phyloP scores from a whole-genome alignment of 1,140 invertebrate genomes.

The Habropoda laboriosa region DNA sequence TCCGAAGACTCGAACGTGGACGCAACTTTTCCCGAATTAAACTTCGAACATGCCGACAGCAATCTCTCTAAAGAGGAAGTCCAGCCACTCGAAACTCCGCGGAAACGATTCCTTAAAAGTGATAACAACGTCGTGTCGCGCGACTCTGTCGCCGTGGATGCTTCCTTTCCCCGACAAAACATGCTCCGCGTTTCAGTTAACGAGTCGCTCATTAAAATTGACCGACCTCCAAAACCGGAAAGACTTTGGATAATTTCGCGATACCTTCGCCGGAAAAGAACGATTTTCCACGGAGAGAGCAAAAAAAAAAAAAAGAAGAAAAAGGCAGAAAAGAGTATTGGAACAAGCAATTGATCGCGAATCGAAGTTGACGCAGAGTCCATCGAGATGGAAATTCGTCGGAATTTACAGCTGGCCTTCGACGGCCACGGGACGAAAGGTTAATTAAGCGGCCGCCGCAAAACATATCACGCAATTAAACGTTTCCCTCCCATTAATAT shows the following conservation, averaged over 20 bases:
- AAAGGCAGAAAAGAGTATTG: background rate
- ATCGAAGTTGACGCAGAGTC: no score
- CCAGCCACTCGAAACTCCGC: background rate
- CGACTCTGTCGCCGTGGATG: slow-evolving; percentile 1
- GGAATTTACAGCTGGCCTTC: background rate
- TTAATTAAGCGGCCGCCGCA: slow-evolving; percentile 48
- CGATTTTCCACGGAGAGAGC: background rate
- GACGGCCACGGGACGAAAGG: slow-evolving; percentile 11
- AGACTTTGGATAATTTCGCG: slow-evolving; percentile 26
- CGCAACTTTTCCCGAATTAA: background rate
- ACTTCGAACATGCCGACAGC: background rate
- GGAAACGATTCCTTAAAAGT: slow-evolving; percentile 3
- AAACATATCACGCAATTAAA: slow-evolving; percentile 42
- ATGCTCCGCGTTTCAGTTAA: background rate
- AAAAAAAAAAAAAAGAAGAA: background rate
- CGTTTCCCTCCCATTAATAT: slow-evolving; percentile 32
- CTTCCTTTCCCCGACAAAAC: slow-evolving; percentile 25
- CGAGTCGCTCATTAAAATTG: slow-evolving; percentile 55
- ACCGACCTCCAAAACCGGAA: slow-evolving; percentile 46
- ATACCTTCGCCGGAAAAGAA: slow-evolving; percentile 30
- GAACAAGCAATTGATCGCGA: background rate
- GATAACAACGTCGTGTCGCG: background rate
- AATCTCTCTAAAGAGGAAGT: no score
- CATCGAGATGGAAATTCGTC: background rate
- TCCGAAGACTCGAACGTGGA: background rate